A percentile compares a stretch with the other conserved stretches of the same genome.
phyloP scores from a whole-genome alignment of 2,113 vertebrate genomes.

The Typhlomys cinereus region DNA sequence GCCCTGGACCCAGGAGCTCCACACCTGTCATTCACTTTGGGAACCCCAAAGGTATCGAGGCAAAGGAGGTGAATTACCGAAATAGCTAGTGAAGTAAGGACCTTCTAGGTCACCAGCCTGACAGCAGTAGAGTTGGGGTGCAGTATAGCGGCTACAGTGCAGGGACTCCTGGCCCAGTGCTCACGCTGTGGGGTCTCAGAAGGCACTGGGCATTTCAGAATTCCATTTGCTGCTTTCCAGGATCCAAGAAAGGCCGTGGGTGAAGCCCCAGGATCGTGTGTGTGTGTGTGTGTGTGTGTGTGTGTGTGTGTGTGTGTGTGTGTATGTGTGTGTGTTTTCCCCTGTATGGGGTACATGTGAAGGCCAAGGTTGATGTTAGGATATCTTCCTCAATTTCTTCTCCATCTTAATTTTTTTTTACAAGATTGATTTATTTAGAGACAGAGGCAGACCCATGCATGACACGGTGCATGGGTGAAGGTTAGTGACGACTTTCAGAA shows the following conservation, averaged over 20 bases:
- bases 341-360: neutral
- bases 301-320: neutral
- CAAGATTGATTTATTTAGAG: too few species aligned
- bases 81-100: neutral
- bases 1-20: neutral
- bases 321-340: neutral
- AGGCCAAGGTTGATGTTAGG: neutral
- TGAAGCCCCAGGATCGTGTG: rapidly evolving
- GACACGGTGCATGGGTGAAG: too few species aligned
- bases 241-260: neutral
- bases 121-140: neutral
- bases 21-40: neutral
- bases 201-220: neutral
- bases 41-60: neutral
- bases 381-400: too few species aligned
- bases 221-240: neutral
- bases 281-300: neutral
- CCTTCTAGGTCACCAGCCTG: neutral
- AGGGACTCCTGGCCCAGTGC: neutral
- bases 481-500: too few species aligned
- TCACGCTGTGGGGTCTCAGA: neutral
- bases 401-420: neutral
- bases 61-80: neutral
- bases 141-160: neutral
- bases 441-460: too few species aligned